Evolutionary conservation across 2,888 invertebrate species (phyloP).

Genomic region (Slavum lentiscoides): DNA sequence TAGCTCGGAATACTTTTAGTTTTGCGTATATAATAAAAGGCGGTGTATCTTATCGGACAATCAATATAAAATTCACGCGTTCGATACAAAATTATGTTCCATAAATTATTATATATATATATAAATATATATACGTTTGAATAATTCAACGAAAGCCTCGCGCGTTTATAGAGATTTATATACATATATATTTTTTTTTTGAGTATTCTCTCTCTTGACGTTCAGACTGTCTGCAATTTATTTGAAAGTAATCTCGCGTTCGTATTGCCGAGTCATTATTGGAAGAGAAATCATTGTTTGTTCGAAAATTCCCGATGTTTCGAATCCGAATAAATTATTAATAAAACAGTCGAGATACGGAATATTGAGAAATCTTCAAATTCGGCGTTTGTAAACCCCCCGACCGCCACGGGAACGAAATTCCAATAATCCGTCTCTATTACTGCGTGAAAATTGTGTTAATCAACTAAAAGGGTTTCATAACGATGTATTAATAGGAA

Average conservation of each 20-base stretch:
- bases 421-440: too few relatives aligned
- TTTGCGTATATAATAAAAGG: neutral
- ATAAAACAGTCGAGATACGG: too few relatives aligned
- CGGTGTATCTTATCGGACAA: constrained; percentile 13
- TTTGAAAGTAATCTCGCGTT: constrained; percentile 27
- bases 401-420: too few relatives aligned
- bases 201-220: neutral
- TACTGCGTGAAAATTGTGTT: too few relatives aligned
- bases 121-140: neutral
- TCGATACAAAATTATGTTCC: constrained; percentile 29
- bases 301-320: constrained; percentile 1
- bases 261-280: constrained; percentile 29
- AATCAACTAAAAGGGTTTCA: too few relatives aligned
- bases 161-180: neutral
- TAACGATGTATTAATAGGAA: too few relatives aligned
- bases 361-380: too few relatives aligned
- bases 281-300: constrained; percentile 40
- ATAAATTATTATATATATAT: constrained; percentile 31
- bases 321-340: neutral
- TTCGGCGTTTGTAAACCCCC: too few relatives aligned
- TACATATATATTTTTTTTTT: too few relatives aligned
- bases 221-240: neutral
- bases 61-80: constrained; percentile 39
- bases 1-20: neutral
- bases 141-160: constrained; percentile 31